A percentile compares a stretch with the other conserved stretches of the same genome.
phyloP scores from a whole-genome alignment of 2,113 vertebrate species.

The Bettongia penicillata region DNA sequence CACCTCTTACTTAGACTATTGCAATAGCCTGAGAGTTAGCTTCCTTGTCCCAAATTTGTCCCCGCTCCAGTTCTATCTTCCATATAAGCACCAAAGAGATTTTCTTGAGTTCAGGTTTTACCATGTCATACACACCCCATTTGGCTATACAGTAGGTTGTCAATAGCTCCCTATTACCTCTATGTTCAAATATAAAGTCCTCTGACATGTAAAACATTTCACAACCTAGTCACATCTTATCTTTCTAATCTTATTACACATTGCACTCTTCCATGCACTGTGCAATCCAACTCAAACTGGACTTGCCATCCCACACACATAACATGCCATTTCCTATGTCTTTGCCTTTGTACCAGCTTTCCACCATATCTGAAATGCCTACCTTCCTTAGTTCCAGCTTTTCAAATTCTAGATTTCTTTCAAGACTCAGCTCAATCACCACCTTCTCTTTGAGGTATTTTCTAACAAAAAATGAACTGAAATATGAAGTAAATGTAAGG shows the following conservation, averaged over 20 bases:
- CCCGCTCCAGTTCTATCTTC: background rate
- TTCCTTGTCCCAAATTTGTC: background rate
- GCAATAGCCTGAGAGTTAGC: no score
- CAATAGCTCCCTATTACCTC: background rate
- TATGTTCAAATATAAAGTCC: background rate
- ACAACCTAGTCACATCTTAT: background rate
- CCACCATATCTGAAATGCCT: background rate
- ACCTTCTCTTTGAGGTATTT: background rate
- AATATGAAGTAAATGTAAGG: background rate
- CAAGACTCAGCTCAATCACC: background rate
- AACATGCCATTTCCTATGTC: background rate
- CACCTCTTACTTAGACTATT: no score
- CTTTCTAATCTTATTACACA: background rate
- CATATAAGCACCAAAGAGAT: background rate
- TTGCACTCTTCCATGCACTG: background rate
- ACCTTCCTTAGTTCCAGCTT: background rate
- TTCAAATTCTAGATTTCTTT: background rate
- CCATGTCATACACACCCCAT: background rate
- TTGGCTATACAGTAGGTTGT: background rate
- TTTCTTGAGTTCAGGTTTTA: background rate
- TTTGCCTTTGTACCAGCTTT: background rate
- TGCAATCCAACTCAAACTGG: background rate
- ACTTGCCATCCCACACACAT: background rate
- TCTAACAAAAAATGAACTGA: background rate
- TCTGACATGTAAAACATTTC: background rate